Evolutionary conservation across 2,797 vertebrate species (phyloP).

Genomic region (Thalassophryne amazonica): DNA sequence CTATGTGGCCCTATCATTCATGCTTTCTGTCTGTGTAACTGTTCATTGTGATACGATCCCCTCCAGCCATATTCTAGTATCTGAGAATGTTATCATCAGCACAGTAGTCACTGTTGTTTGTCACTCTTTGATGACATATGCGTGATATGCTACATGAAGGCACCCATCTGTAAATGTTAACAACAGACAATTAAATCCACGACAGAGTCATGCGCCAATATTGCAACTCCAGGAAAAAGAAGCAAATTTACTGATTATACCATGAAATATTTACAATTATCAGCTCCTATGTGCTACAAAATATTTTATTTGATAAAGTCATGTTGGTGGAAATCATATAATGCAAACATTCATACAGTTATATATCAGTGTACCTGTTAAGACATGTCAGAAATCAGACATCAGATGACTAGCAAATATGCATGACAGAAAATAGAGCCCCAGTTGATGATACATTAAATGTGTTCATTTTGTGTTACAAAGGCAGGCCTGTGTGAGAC

Average conservation of each 20-base stretch:
- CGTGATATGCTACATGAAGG: conserved; percentile 48
- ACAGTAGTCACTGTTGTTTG: conserved; percentile 67
- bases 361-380: not conserved
- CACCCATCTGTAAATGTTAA: conserved; percentile 23
- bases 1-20: conserved; percentile 66
- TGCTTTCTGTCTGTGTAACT: conserved; percentile 49
- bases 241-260: too few relatives aligned
- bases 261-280: too few relatives aligned
- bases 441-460: conserved; percentile 30
- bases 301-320: too few relatives aligned
- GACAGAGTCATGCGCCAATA: conserved; percentile 12
- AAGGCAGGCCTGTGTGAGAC: conserved; percentile 47
- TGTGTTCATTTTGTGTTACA: conserved; percentile 33
- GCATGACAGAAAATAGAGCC: conserved; percentile 1
- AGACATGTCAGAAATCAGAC: too few relatives aligned
- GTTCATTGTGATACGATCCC: conserved; percentile 56
- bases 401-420: not conserved
- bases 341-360: not conserved
- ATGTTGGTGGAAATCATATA: not conserved
- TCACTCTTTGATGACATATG: conserved; percentile 44
- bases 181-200: conserved; percentile 21
- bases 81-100: conserved; percentile 36
- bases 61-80: conserved; percentile 55
- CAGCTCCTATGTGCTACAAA: too few relatives aligned
- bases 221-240: too few relatives aligned